Conservation (phyloP, 2,888 invertebrate species). For the Agrochola circellaris region DNA sequence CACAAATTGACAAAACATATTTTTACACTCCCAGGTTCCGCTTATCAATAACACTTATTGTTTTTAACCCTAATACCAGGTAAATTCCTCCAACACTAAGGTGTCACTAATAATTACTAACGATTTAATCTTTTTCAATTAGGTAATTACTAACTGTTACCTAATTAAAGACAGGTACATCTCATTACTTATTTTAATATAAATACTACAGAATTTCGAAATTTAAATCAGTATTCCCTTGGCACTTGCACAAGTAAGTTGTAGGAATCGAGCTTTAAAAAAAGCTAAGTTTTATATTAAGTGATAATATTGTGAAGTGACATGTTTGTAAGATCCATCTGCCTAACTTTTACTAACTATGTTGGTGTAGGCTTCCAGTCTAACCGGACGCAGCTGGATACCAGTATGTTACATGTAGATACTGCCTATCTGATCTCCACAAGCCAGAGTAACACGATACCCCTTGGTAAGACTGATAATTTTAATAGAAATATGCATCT, state of each 20-base stretch:
- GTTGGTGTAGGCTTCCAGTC: not conserved
- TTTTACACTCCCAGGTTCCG: not conserved
- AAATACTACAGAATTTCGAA: constrained; percentile 34
- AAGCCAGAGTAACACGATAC: not conserved
- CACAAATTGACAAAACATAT: not conserved
- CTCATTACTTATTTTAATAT: constrained; percentile 34
- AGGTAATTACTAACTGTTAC: not conserved
- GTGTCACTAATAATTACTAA: constrained; percentile 3
- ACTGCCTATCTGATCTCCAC: not conserved
- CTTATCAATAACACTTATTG: not conserved
- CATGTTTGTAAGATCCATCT: not conserved
- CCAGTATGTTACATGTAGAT: not conserved
- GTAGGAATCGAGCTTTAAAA: not conserved
- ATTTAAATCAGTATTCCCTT: constrained; percentile 59
- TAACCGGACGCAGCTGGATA: not conserved
- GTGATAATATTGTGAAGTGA: not conserved
- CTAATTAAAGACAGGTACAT: constrained; percentile 29
- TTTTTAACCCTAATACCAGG: not conserved
- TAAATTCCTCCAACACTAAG: not conserved
- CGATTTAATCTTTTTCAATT: not conserved
- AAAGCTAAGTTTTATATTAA: not conserved
- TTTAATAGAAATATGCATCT: not conserved
- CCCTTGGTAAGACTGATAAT: not conserved
- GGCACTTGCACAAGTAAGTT: not conserved
- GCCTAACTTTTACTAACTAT: not conserved